phyloP scores from a whole-genome alignment of 2,797 vertebrate species.

The Iguana delicatissima region DNA sequence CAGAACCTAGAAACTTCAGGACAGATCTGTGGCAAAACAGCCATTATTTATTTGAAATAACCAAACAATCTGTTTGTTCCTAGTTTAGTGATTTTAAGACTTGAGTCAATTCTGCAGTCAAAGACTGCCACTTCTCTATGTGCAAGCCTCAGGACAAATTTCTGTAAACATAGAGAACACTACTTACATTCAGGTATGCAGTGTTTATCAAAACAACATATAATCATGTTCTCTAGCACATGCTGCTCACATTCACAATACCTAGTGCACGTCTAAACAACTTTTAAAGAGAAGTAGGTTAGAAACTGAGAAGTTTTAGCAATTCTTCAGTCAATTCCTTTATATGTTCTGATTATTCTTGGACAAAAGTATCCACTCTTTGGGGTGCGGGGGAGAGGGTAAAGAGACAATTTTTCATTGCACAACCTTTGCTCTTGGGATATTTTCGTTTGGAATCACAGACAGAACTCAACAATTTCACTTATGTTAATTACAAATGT shows the following conservation, averaged over 20 bases:
- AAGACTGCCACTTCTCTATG: constrained; percentile 24
- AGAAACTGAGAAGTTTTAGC: constrained; percentile 26
- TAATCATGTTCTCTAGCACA: constrained; percentile 40
- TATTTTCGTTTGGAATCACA: constrained; percentile 31
- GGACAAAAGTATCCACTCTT: neutral
- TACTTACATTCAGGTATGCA: constrained; percentile 24
- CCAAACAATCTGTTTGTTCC: neutral
- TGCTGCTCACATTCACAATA: constrained; percentile 39
- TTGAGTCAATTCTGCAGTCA: constrained; percentile 2
- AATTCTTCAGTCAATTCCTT: constrained; percentile 29
- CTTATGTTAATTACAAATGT: constrained; percentile 44
- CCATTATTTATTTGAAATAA: constrained; percentile 3
- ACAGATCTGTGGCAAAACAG: neutral
- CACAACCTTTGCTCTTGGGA: constrained; percentile 8
- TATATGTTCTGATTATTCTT: constrained; percentile 9
- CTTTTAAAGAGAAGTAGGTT: constrained; percentile 45
- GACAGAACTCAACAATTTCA: constrained; percentile 18
- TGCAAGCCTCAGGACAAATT: constrained; percentile 22
- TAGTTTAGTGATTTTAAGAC: constrained; percentile 18
- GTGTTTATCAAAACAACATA: constrained; percentile 27
- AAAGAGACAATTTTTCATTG: neutral
- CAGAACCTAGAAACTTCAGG: constrained; percentile 43
- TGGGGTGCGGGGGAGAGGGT: neutral
- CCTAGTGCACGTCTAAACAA: constrained; percentile 25
- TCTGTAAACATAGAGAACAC: neutral